Base-by-base conservation (phyloP, 2,113 vertebrate species). In the Tragelaphus buxtoni region DNA sequence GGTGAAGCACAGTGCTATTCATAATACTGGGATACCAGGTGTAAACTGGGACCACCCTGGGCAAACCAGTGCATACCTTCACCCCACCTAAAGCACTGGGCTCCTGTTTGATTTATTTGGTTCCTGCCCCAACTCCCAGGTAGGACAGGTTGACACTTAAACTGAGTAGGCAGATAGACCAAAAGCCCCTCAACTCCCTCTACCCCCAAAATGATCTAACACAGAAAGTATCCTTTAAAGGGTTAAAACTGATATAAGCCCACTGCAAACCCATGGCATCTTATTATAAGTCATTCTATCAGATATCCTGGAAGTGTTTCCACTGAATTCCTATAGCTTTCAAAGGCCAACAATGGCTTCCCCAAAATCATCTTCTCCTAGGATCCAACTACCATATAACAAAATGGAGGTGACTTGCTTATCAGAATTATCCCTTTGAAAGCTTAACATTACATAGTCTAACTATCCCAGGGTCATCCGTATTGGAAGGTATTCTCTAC, bases 391-490 rank as follows among this genome's bases (percentile, higher is more conserved):
- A 20, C n/a, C 55, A 63, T 90, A 42, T 81, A 65, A 81, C 24
- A 83, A 94, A 96, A 60, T 83, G 14, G 35, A 96, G 28, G 14
- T 76, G 60, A 87, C 49, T 60, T 88, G 55, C 69, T 88, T 76
- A 84, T 49, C 77, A 90, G 96, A 95, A 96, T 53, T 61, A 91
- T 74, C 84, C 47, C 49, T 60, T 90, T 60, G 35, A 76, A 97
- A 95, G 72, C 14, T 49, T 94, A 93, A 56, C 24, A 83, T 81
- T 77, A n/a, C 32, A 77, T 61, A 13, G 30, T 90, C 47, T 74
- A 85, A 94, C 55, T 88, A 85, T 90, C 58, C 35, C 32, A 63
- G 17, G n/a, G 51, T 14, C n/a, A 81, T 82, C 76, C 69, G 81
- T 6, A 28, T 51, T 61, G 30, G 60, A 85, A 94, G 61, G 8